Base-by-base conservation (phyloP, 2,888 invertebrate genomes). In the Neoascia interrupta region DNA sequence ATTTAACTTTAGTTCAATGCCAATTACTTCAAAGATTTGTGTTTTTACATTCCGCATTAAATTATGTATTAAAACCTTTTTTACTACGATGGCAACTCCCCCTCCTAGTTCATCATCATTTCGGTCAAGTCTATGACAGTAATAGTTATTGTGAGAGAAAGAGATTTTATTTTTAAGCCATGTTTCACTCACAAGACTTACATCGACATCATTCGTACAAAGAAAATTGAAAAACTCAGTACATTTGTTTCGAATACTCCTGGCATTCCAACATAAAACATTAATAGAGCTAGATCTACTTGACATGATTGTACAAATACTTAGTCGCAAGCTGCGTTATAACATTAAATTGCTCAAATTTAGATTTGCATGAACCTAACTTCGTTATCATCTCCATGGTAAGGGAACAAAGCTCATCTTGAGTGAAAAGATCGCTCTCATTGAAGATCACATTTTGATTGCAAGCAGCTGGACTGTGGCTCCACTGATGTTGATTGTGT, bases 1-100 rank as follows among this genome's bases (percentile, higher is more conserved):
- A 13, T 11, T 37, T 23, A 23, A 6, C 6, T 5, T 23, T 23
- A 23, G 6, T 23, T 23, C 26, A 23, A 23, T 23, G 6, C 26
- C 26, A 23, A n/a, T n/a, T n/a, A n/a, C n/a, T n/a, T n/a, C 8
- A 31, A 31, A 4, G n/a, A 39, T n/a, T 11, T 28, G 18, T 18
- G 26, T 61, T 26, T 47, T 39, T 1, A 37, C 1, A 39, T 39
- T 36, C 16, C 37, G 36, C 39, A 47, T 1, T 45, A 61, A 37
- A 6, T 37, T 39, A 61, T 61, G 18, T 11, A 18, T n/a, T 15
- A 47, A 18, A 13, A 13, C 3, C 5, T 56, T 56, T 41, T 41
- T 56, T 5, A 45, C 21, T 36, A 43, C 37, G 39, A 54, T 37
- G 26, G 39, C 54, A 39, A 41, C 41, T 28, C 56, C 56, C 18